A percentile compares a stretch with the other conserved stretches of the same genome.
Conservation (phyloP, 1,140 invertebrate genomes). For the Batillaria attramentaria region DNA sequence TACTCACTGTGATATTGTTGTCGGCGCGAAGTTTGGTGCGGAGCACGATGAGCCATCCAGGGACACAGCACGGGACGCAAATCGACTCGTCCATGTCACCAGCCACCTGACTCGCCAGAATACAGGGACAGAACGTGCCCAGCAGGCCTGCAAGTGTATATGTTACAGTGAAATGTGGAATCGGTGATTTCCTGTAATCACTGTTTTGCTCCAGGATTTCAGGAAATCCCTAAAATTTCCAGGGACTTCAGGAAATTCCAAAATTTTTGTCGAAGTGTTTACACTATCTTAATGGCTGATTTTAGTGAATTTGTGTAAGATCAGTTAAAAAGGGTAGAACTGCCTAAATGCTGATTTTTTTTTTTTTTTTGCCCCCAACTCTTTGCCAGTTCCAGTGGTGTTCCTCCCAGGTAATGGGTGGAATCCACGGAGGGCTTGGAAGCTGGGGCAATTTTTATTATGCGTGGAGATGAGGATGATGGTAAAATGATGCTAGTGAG, state of each 20-base stretch:
- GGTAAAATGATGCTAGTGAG: too few relatives aligned
- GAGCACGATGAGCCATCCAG: constrained; percentile 31
- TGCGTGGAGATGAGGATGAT: too few relatives aligned
- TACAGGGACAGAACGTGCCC: neutral
- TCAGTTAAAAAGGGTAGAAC: too few relatives aligned
- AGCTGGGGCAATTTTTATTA: too few relatives aligned
- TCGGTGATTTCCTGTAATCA: neutral
- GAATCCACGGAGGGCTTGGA: too few relatives aligned
- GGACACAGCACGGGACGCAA: constrained; percentile 42
- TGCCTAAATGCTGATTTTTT: too few relatives aligned
- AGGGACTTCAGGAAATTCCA: neutral
- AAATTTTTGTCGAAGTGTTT: neutral
- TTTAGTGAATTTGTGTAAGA: neutral
- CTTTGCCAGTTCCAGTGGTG: too few relatives aligned
- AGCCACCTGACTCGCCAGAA: constrained; percentile 19
- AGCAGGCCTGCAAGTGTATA: neutral
- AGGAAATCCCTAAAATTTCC: neutral
- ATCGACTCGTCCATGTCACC: constrained; percentile 38
- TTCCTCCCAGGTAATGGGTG: too few relatives aligned
- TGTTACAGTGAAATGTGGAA: neutral
- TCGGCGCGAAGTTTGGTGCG: constrained; percentile 39
- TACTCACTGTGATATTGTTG: constrained; percentile 42
- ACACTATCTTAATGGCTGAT: neutral
- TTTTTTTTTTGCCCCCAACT: too few relatives aligned
- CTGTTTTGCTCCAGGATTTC: neutral